phyloP scores from a whole-genome alignment of 2,797 vertebrate species.

The Tokudaia muenninki region DNA sequence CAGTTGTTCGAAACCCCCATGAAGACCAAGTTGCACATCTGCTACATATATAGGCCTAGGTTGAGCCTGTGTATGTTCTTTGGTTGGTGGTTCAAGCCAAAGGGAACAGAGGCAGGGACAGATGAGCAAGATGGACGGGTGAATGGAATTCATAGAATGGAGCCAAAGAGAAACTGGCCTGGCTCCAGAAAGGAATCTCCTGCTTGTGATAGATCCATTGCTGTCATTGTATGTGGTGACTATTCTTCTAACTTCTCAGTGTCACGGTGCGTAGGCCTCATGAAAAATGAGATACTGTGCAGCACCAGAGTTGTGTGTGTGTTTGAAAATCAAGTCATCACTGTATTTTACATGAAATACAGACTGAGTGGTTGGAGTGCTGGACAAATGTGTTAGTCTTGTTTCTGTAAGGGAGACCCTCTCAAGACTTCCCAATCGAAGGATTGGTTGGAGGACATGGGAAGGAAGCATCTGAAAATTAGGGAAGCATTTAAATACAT shows the following conservation, averaged over 20 bases:
- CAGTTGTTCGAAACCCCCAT: not conserved
- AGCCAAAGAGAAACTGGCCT: constrained; percentile 77
- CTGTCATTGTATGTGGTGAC: constrained; percentile 77
- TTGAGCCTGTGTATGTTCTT: not conserved
- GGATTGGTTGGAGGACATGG: not conserved
- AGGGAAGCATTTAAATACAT: constrained; percentile 1
- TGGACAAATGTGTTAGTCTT: not conserved
- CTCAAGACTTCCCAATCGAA: constrained; percentile 9
- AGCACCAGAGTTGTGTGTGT: constrained; percentile 5
- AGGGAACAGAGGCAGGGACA: not conserved
- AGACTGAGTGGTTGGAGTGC: not conserved
- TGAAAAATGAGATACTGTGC: constrained; percentile 40
- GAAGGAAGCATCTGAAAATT: constrained; percentile 26
- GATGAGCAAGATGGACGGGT: not conserved
- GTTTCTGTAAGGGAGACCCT: not conserved
- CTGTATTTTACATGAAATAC: not conserved
- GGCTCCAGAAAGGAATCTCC: constrained; percentile 51
- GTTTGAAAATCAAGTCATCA: not conserved
- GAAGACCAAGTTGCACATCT: not conserved
- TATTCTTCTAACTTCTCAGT: constrained; percentile 64
- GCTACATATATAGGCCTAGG: not conserved
- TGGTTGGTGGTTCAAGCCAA: not conserved
- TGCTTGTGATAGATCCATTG: constrained; percentile 61
- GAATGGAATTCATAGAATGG: constrained; percentile 78
- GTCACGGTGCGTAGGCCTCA: not conserved